A percentile compares a stretch with the other conserved stretches of the same genome.
Evolutionary conservation across 2,888 invertebrate genomes (phyloP).

Genomic region (Andrena praecox): DNA sequence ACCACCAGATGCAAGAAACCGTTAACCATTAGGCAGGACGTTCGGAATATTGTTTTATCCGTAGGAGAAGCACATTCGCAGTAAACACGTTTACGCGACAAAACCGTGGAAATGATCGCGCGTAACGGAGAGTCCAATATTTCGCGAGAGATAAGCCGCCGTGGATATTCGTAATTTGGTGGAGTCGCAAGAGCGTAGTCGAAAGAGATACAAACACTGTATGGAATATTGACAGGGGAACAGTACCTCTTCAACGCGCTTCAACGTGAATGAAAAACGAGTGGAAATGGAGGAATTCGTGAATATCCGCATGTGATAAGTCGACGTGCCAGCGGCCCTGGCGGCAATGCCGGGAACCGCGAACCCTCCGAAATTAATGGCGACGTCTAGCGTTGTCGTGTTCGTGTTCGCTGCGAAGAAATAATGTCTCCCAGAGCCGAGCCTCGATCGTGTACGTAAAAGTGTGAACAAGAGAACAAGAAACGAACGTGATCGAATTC

Average conservation of each 20-base stretch:
- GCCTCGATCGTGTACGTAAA: slow-evolving; percentile 52
- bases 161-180: not conserved
- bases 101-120: not conserved
- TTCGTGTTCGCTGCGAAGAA: slow-evolving; percentile 66
- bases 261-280: slow-evolving; percentile 30
- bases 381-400: slow-evolving; percentile 77
- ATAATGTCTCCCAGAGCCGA: slow-evolving; percentile 70
- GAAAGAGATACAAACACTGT: slow-evolving; percentile 24
- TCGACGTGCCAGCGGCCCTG: slow-evolving; percentile 38
- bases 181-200: not conserved
- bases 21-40: not conserved
- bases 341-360: slow-evolving; percentile 19
- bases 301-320: slow-evolving; percentile 41
- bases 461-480: slow-evolving; percentile 41
- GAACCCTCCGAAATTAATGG: slow-evolving; percentile 64
- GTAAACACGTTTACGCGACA: slow-evolving; percentile 8
- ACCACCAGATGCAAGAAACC: not conserved
- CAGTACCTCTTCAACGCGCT: not conserved
- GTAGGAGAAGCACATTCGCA: not conserved
- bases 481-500: slow-evolving; percentile 50
- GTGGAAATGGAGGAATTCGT: slow-evolving; percentile 43
- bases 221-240: slow-evolving; percentile 46
- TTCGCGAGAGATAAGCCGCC: not conserved
- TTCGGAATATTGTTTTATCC: not conserved
- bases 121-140: not conserved